Evolutionary conservation across 2,113 vertebrate genomes (phyloP), one percentile per base, ranked within the genome.

Genomic region (Psilopsiagon aymara): DNA sequence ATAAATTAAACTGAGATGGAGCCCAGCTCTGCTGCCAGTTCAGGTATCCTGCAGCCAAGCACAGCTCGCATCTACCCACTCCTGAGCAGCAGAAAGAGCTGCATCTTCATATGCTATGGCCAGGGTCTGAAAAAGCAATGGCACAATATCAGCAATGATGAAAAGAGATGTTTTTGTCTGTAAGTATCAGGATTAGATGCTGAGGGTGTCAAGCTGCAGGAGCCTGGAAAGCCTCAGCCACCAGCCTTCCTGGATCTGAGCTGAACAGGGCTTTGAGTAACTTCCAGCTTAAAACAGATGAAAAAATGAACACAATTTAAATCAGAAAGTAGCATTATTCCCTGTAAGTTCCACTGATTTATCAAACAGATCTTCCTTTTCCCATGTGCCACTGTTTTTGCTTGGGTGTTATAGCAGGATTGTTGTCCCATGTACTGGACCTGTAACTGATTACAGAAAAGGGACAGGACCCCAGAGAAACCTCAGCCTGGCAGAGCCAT

Each of bases 161-260:
- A 73, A 74, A 78, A 73, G 60, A 28, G 52, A 46, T 0, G 2
- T 9, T 33, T 94, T 53, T 85, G 55, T 77, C 91, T 63, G 41
- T 7, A 46, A 46, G 23, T 46, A 57, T 90, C 60, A 47, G 77
- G 64, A 68, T 92, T 82, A 84, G 89, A 43, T 90, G 62, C 70
- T 31, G 59, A 27, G 88, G 59, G 85, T 97, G 85, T 86, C 91
- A 94, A 78, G 59, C 83, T 86, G 82, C 74, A 73, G 92, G 85
- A 94, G 89, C 64, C 83, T 93, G 78, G 73, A 86, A 84, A 95
- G 68, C 73, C 60, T 73, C 85, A 44, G 60, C 47, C 7, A 3
- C 68, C 52, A 44, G 14, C 24, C 68, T 43, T 80, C 52, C 29
- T 1, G 4, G 31, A 82, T 79, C 52, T 1, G 0, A 62, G 41